These are phyloP conservation scores for Neoniphon sammara DNA, from an alignment of 2,797 vertebrate genomes.

Conservation along the genomic window DNA sequence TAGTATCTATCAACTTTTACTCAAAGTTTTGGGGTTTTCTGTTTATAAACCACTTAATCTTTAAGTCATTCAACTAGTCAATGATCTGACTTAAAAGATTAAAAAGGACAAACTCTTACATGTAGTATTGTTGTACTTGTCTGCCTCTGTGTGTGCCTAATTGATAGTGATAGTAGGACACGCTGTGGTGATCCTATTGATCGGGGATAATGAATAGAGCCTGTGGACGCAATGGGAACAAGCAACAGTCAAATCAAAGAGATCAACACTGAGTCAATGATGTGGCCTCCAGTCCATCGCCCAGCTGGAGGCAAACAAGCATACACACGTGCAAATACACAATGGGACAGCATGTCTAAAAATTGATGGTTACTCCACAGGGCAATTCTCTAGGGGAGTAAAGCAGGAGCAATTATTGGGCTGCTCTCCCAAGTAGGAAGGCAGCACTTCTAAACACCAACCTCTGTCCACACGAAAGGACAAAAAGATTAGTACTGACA, in stretches of 20 bases:
- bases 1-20: too few species aligned
- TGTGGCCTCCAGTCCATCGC: conserved; percentile 9
- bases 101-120: not conserved
- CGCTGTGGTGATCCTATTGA: conserved; percentile 33
- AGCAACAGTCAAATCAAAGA: conserved; percentile 39
- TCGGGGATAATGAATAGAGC: conserved; percentile 40
- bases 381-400: conserved; percentile 31
- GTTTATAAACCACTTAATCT: not conserved
- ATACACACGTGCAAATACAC: not conserved
- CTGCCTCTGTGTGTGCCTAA: not conserved
- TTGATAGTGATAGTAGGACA: conserved; percentile 9
- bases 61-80: not conserved
- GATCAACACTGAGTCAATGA: conserved; percentile 39
- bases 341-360: conserved; percentile 4
- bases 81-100: not conserved
- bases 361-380: conserved; percentile 28
- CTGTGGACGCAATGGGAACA: conserved; percentile 41
- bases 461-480: conserved; percentile 18
- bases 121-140: not conserved
- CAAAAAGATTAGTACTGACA: not conserved
- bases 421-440: conserved; percentile 20
- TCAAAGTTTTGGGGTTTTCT: not conserved
- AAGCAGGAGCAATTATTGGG: conserved; percentile 45
- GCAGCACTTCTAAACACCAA: conserved; percentile 1
- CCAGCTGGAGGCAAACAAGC: conserved; percentile 23